A percentile compares a stretch with the other conserved stretches of the same genome.
Evolutionary conservation across 2,888 invertebrate species (phyloP).

Genomic region (Euplexia lucipara): DNA sequence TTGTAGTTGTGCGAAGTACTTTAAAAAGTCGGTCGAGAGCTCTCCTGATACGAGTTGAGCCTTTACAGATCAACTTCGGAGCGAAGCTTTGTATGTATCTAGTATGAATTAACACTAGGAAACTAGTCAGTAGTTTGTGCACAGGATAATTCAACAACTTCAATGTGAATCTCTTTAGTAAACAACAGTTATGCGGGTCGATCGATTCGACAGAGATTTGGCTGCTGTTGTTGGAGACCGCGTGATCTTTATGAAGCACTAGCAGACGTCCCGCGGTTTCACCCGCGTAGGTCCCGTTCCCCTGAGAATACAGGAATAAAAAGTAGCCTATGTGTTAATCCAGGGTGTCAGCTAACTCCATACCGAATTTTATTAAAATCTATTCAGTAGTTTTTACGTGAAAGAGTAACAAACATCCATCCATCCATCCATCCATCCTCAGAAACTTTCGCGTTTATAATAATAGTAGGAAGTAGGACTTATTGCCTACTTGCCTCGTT

Average conservation of each 20-base stretch:
- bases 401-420: no score
- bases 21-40: slow-evolving; percentile 58
- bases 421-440: no score
- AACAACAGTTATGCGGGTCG: slow-evolving; percentile 25
- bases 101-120: slow-evolving; percentile 43
- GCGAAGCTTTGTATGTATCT: slow-evolving; percentile 54
- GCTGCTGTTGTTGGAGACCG: neutral
- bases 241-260: neutral
- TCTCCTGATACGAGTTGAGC: slow-evolving; percentile 55
- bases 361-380: no score
- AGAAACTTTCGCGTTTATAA: no score
- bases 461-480: no score
- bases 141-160: slow-evolving; percentile 21
- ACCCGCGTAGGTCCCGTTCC: no score
- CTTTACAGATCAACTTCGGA: slow-evolving; percentile 64
- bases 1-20: slow-evolving; percentile 49
- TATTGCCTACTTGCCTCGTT: no score
- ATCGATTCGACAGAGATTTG: slow-evolving; percentile 13
- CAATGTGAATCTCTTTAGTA: slow-evolving; percentile 5
- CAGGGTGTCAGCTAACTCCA: no score
- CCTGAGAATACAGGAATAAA: no score
- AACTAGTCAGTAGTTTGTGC: slow-evolving; percentile 19
- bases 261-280: no score
- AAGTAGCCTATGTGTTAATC: no score
- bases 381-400: no score